Evolutionary conservation across 2,888 invertebrate genomes (phyloP).

Genomic region (Epinotia ramella): DNA sequence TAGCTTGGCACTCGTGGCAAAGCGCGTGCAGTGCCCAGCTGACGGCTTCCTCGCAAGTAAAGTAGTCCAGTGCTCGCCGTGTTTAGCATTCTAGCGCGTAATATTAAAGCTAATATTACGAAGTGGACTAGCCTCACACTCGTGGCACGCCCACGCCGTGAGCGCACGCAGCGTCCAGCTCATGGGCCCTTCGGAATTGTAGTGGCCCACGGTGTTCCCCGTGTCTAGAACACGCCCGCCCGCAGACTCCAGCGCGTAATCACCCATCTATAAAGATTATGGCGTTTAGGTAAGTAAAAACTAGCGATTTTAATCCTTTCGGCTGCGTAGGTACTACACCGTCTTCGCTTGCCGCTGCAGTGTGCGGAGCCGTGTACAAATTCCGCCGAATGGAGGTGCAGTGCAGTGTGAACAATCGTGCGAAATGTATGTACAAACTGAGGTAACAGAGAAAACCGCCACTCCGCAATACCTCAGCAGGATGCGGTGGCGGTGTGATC

Average conservation of each 20-base stretch:
- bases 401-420: too few relatives aligned
- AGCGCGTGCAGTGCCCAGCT: constrained; percentile 69
- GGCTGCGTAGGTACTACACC: too few relatives aligned
- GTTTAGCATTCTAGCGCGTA: too few relatives aligned
- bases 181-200: constrained; percentile 68
- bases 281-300: too few relatives aligned
- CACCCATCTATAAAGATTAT: constrained; percentile 72
- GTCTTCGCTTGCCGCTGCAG: too few relatives aligned
- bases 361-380: too few relatives aligned
- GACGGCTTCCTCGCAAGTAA: constrained; percentile 68
- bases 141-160: constrained; percentile 65
- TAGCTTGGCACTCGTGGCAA: constrained; percentile 65
- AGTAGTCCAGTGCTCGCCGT: constrained; percentile 61
- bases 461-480: too few relatives aligned
- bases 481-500: too few relatives aligned
- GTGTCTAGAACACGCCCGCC: constrained; percentile 82
- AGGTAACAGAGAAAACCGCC: too few relatives aligned
- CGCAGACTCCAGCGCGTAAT: constrained; percentile 90
- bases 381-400: too few relatives aligned
- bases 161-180: constrained; percentile 70
- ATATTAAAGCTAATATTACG: not conserved
- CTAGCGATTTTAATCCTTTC: too few relatives aligned
- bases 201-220: constrained; percentile 71
- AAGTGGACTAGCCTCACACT: constrained; percentile 57
- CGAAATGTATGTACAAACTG: too few relatives aligned